phyloP scores from a whole-genome alignment of 2,113 vertebrate species.

The Pachycephala philippinensis region DNA sequence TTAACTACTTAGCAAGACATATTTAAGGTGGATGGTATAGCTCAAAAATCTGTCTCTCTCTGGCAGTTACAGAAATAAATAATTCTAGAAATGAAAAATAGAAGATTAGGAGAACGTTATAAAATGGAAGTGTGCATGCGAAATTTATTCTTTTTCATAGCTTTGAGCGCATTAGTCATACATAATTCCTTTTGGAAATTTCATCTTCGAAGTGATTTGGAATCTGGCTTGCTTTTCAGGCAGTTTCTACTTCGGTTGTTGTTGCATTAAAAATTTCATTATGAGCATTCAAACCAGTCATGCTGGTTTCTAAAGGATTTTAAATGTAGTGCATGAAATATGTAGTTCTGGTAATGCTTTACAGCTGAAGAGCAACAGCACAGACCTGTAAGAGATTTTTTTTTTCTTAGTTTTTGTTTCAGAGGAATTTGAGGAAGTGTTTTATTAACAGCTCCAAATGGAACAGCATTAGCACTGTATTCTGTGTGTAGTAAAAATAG shows the following conservation, averaged over 20 bases:
- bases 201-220: neutral
- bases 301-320: constrained; percentile 1
- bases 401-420: neutral
- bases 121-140: neutral
- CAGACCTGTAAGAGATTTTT: neutral
- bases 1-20: neutral
- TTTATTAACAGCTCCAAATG: neutral
- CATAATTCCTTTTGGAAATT: constrained; percentile 12
- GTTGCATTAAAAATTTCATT: neutral
- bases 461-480: neutral
- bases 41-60: neutral
- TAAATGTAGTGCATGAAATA: neutral
- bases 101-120: neutral
- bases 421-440: neutral
- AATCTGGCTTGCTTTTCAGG: neutral
- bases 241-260: neutral
- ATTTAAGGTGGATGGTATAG: neutral
- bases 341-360: neutral
- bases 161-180: neutral
- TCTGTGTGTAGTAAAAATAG: neutral
- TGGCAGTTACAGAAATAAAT: neutral
- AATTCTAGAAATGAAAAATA: neutral
- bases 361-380: neutral
- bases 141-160: neutral
- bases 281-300: neutral